Base-by-base conservation (phyloP, 2,797 vertebrate genomes). In the Sylvia borin region DNA sequence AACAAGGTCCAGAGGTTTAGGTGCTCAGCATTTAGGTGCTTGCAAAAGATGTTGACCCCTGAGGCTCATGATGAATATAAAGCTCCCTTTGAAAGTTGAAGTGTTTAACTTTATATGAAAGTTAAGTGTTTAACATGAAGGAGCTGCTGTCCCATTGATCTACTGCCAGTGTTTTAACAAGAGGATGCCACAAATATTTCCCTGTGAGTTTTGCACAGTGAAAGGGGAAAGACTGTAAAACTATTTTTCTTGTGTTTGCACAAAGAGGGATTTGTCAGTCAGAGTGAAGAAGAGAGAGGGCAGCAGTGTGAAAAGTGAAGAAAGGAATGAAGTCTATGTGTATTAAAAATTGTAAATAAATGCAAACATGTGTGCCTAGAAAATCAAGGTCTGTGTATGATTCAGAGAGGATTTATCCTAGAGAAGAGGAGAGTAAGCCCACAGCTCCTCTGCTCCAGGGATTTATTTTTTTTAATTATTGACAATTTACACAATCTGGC, bases 31-130 rank as follows among this genome's bases (percentile, higher is more conserved):
- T 45, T 92, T 62, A 78, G 65, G 43, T 75, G 87, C 93, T 96
- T 96, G 90, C 92, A 95, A 95, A 97, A 95, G 76, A 66, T 92
- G 85, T 96, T 97, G 95, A 92, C 88, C 82, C 95, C 96, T 65
- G 94, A 93, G 96, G 93, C 95, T 79, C 53, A 14, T 26, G 88
- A 85, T 94, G 93, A 94, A 94, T 93, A 85, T 90, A 82, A 95
- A 93, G 55, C 93, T 95, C n/a, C 91, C 89, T 96, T 97, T 97
- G 92, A 96, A 97, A 94, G 38, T n/a, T 92, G 4, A 89, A 95
- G 85, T 71, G 80, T 94, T 86, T 88, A 32, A 93, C 54, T 53
- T 53, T 19, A 53, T 29, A 12, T 97, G 92, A 96, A 97, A 94
- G 34, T 36, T 92, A 91, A 93, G 83, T 61, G 77, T 93, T 87